Evolutionary conservation across 2,888 invertebrate species (phyloP), one percentile per base, ranked within the genome.

Genomic region (Ormyrus rosae): DNA sequence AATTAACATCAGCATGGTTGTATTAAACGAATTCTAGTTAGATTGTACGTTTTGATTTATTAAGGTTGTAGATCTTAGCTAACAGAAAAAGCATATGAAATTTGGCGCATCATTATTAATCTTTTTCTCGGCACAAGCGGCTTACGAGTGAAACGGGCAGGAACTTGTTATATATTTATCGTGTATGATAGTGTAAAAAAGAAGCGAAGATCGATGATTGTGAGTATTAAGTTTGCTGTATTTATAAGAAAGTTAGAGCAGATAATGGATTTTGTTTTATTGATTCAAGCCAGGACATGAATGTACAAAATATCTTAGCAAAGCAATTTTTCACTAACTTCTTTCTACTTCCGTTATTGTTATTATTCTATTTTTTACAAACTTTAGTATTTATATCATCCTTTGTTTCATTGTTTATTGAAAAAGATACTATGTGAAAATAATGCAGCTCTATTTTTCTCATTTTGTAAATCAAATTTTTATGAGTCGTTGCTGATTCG

Each of bases 151-250:
- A 73, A 70, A 45, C 51, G 48, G 58, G 61, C 61, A 61, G 11
- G 11, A 8, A 61, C 19, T 72, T 71, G 63, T 60, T 53, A 78
- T 74, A 69, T 73, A 76, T 61, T 67, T 75, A 75, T 56, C 60
- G 78, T 81, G 75, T 78, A 75, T 71, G 77, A 81, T 78, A 81
- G 63, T 81, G 78, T 81, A 78, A 67, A 79, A 53, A 73, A 69
- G 7, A 45, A 58, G 48, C 13, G 50, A 63, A 34, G 8, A 53
- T 10, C 7, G 69, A 72, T 72, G 6, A 58, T 13, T 67, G 58
- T 69, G 51, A 55, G 19, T 34, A 11, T 48, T 53, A 68, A 34
- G 34, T 13, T 70, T 60, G 56, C 60, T 48, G 63, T 61, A 19
- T 67, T 13, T 63, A 11, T 53, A n/a, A 8, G 46, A 63, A 70